A percentile compares a stretch with the other conserved stretches of the same genome.
Conservation (phyloP, 2,888 invertebrate species). For the Temnothorax unifasciatus region DNA sequence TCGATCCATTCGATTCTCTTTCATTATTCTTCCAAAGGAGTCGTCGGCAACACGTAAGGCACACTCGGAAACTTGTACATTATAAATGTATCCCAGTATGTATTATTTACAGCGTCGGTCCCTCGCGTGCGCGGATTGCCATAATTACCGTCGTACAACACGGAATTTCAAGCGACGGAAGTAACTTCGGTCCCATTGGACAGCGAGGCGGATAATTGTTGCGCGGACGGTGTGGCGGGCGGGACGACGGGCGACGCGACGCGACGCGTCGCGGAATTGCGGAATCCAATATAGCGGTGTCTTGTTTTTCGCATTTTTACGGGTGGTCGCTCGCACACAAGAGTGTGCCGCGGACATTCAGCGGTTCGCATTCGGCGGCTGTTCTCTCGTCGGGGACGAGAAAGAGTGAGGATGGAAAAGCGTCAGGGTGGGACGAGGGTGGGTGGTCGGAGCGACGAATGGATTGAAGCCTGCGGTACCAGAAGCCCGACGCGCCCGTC, state of each 20-base stretch:
- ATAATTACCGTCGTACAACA: slow-evolving; percentile 43
- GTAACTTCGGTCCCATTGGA: slow-evolving; percentile 45
- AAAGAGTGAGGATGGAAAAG: slow-evolving; percentile 55
- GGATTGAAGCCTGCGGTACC: slow-evolving; percentile 77
- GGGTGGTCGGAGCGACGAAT: slow-evolving; percentile 76
- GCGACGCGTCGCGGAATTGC: slow-evolving; percentile 37
- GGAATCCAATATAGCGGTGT: slow-evolving; percentile 27
- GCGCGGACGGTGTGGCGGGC: slow-evolving; percentile 2
- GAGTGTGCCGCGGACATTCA: slow-evolving; percentile 75
- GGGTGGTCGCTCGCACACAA: slow-evolving; percentile 77
- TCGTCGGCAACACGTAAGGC: slow-evolving; percentile 22
- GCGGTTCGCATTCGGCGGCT: slow-evolving; percentile 50
- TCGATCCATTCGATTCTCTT: slow-evolving; percentile 69
- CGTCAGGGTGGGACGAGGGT: slow-evolving; percentile 62
- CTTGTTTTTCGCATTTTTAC: slow-evolving; percentile 70
- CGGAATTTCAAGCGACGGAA: slow-evolving; percentile 43
- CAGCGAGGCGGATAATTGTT: neutral
- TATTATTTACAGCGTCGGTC: slow-evolving; percentile 28
- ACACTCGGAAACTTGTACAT: neutral
- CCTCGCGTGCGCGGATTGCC: slow-evolving; percentile 36
- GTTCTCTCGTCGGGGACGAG: slow-evolving; percentile 8
- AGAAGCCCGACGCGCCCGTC: slow-evolving; percentile 79
- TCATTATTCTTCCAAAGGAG: slow-evolving; percentile 31
- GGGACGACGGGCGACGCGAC: neutral
- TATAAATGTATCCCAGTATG: slow-evolving; percentile 27